Percentiles rank a stretch among this genome's conserved stretches.
Conservation (phyloP, 2,797 vertebrate genomes). For the Molossus alvarezi region DNA sequence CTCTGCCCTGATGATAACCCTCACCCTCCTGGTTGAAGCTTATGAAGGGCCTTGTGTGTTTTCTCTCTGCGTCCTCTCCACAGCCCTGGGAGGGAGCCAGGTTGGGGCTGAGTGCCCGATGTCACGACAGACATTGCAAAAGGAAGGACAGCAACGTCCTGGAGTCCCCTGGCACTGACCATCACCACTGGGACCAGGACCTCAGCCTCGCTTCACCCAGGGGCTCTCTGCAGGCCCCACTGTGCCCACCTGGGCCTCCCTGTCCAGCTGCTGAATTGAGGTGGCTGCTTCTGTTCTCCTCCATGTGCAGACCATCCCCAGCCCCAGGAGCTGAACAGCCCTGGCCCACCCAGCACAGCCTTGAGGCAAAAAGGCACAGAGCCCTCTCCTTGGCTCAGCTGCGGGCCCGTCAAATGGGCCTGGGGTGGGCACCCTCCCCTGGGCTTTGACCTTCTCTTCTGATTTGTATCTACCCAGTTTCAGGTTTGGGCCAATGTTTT, state of each 20-base stretch:
- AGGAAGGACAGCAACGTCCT: not conserved
- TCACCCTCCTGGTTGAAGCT: not conserved
- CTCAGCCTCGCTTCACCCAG: not conserved
- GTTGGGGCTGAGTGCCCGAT: not conserved
- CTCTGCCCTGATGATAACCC: fast-evolving
- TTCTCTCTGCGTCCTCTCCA: not conserved
- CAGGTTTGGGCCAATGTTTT: not conserved
- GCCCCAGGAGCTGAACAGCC: not conserved
- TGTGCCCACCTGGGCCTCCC: not conserved
- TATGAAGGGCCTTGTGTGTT: not conserved
- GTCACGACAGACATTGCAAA: not conserved
- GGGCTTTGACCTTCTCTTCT: not conserved
- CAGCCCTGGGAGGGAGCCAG: not conserved
- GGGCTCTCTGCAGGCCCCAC: not conserved
- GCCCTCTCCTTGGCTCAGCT: not conserved
- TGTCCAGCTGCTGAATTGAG: not conserved
- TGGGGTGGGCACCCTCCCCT: fast-evolving
- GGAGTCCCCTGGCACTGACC: not conserved
- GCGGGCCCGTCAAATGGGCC: no score
- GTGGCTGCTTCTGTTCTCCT: not conserved
- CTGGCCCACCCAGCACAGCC: not conserved
- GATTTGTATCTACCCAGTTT: not conserved
- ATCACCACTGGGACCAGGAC: not conserved
- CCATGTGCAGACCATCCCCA: not conserved
- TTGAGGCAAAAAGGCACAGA: not conserved